Percentiles rank a stretch among this genome's conserved stretches.
Conservation (phyloP, 2,113 vertebrate genomes). For the Calidris pygmaea region DNA sequence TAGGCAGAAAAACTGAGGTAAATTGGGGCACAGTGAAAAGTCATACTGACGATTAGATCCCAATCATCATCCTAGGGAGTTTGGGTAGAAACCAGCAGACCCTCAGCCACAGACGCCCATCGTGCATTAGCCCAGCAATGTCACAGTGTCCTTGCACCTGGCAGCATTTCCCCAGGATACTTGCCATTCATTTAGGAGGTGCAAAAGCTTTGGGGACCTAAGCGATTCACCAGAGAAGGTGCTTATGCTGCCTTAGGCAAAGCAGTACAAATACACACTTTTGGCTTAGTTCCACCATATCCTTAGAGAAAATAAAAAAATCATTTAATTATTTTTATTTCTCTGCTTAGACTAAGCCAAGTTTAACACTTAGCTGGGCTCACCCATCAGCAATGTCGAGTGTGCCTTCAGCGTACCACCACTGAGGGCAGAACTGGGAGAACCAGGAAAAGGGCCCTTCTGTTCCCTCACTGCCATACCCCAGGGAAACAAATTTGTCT, state of each 20-base stretch:
- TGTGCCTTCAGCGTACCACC: background rate
- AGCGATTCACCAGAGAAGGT: background rate
- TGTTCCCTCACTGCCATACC: background rate
- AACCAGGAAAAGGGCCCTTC: background rate
- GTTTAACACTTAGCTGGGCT: background rate
- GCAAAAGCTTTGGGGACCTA: background rate
- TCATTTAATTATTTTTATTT: background rate
- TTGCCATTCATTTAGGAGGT: background rate
- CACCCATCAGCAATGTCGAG: fast-evolving
- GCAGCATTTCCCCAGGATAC: background rate
- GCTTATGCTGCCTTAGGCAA: background rate
- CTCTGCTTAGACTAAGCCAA: background rate
- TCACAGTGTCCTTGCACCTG: background rate
- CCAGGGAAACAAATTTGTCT: background rate
- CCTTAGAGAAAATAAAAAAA: background rate
- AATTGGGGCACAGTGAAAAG: background rate
- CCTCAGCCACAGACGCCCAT: background rate
- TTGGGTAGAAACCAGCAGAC: background rate
- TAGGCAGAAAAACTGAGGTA: background rate
- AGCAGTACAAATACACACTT: background rate
- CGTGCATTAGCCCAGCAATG: background rate
- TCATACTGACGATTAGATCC: background rate
- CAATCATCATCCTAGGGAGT: background rate
- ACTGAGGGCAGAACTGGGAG: background rate
- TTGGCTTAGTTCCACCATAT: background rate